Evolutionary conservation across 2,797 vertebrate species (phyloP).

Genomic region (Mus minutoides): DNA sequence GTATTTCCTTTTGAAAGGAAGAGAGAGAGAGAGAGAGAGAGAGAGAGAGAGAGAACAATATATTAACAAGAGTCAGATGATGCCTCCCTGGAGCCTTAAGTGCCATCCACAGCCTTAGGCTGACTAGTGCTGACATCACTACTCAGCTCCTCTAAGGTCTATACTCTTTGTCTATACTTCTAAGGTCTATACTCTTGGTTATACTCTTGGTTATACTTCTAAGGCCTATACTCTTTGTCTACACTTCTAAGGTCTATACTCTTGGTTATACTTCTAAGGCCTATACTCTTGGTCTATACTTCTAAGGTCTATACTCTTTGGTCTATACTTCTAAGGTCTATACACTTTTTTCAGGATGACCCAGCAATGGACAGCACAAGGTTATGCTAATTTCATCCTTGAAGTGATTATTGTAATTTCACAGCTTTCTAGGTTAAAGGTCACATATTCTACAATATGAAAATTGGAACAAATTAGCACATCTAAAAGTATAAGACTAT

Average conservation of each 20-base stretch:
- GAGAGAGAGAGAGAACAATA: neutral
- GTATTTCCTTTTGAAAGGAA: neutral
- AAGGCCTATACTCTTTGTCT: neutral
- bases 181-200: neutral
- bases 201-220: neutral
- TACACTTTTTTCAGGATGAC: neutral
- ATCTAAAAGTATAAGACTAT: neutral
- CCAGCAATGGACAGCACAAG: neutral
- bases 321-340: neutral
- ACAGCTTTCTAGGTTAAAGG: conserved; percentile 17
- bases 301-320: neutral
- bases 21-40: too few species aligned
- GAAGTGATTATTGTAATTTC: conserved; percentile 46
- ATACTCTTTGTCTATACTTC: neutral
- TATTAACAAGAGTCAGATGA: neutral
- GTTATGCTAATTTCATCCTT: neutral
- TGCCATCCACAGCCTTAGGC: neutral
- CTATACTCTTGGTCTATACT: neutral
- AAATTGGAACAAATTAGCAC: neutral
- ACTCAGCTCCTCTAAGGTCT: neutral
- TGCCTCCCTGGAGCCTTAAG: neutral
- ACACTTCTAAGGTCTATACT: neutral
- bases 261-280: neutral
- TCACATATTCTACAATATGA: conserved; percentile 43
- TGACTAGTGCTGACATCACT: conserved; percentile 45